Conservation (phyloP, 2,888 invertebrate species). For the Cheilosia scutellata region DNA sequence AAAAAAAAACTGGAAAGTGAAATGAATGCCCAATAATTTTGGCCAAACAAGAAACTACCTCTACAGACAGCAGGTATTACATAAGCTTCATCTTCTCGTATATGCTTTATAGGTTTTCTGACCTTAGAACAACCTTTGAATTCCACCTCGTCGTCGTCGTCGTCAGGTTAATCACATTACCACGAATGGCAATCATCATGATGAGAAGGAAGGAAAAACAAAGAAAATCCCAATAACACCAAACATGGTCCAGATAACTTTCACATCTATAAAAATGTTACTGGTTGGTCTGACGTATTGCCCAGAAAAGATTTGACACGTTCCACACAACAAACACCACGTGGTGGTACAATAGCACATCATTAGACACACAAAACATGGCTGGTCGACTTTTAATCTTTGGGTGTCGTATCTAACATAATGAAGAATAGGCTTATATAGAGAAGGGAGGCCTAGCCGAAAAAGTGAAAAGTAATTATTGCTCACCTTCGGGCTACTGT, state of each 20-base stretch:
- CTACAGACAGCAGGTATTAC: constrained; percentile 19
- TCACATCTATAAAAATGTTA: constrained; percentile 18
- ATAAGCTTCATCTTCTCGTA: constrained; percentile 21
- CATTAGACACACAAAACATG: constrained; percentile 17
- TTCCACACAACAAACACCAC: constrained; percentile 42
- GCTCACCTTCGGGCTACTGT: constrained; percentile 41
- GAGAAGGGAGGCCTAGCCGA: neutral
- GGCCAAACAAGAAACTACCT: constrained; percentile 1
- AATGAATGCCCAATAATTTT: constrained; percentile 29
- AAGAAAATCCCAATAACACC: neutral
- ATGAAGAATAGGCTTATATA: constrained; percentile 1
- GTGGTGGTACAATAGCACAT: constrained; percentile 34
- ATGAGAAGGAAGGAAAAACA: neutral
- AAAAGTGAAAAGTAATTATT: constrained; percentile 13
- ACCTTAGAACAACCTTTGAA: constrained; percentile 38
- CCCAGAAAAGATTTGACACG: constrained; percentile 44
- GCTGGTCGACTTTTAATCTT: neutral
- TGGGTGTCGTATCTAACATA: neutral
- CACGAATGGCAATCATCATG: constrained; percentile 9
- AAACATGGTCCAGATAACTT: constrained; percentile 32
- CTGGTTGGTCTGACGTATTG: neutral
- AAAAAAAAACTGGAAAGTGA: constrained; percentile 36
- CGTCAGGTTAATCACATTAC: constrained; percentile 42
- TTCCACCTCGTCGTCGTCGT: neutral
- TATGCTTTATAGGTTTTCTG: constrained; percentile 27